Conservation (phyloP, 2,888 invertebrate species). For the Amphipoea oculea region DNA sequence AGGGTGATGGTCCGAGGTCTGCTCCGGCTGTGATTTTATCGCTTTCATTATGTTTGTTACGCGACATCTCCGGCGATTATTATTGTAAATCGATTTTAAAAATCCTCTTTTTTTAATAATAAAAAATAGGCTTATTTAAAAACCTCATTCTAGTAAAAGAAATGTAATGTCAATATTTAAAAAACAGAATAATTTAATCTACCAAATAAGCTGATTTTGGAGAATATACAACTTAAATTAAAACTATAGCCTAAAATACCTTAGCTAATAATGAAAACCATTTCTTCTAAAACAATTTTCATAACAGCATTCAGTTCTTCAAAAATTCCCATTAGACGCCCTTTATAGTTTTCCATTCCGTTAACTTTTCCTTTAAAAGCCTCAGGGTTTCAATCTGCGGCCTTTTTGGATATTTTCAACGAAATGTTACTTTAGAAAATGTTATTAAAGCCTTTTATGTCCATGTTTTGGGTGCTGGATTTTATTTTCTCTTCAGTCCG, state of each 20-base stretch:
- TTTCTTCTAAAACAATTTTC: constrained; percentile 1
- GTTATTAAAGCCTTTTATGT: constrained; percentile 28
- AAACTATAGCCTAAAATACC: neutral
- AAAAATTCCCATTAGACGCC: constrained; percentile 26
- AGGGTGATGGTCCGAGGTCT: too few species aligned
- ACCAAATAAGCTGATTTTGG: neutral
- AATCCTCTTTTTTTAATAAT: neutral
- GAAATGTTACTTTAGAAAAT: constrained; percentile 34
- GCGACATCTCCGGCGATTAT: too few species aligned
- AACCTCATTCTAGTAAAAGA: neutral
- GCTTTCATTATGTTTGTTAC: too few species aligned
- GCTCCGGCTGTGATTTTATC: too few species aligned
- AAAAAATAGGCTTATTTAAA: neutral
- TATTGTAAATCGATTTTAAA: too few species aligned
- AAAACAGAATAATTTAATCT: neutral
- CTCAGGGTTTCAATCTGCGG: constrained; percentile 39
- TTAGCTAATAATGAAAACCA: constrained; percentile 1
- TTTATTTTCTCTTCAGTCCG: neutral
- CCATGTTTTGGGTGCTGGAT: constrained; percentile 13
- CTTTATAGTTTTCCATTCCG: constrained; percentile 50
- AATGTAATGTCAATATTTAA: neutral
- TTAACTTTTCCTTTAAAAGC: constrained; percentile 43
- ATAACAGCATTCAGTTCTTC: neutral
- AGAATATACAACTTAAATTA: neutral
- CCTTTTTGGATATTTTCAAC: constrained; percentile 26